phyloP scores from a whole-genome alignment of 2,797 vertebrate species.

The Discoglossus pictus region DNA sequence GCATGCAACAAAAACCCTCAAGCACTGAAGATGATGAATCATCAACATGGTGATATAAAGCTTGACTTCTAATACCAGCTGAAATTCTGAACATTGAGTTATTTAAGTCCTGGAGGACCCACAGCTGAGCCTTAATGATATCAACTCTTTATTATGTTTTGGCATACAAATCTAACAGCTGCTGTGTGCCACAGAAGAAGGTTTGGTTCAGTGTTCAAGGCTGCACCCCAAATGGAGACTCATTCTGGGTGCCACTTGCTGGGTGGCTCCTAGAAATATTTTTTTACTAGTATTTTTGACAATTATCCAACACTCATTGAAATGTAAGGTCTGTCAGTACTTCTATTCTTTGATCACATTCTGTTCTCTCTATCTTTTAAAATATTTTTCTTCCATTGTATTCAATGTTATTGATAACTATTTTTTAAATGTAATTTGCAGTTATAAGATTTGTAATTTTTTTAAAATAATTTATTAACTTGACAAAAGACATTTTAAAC shows the following conservation, averaged over 20 bases:
- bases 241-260: conserved; percentile 22
- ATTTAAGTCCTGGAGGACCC: conserved; percentile 16
- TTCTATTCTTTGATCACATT: no score
- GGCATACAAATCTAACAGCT: conserved; percentile 24
- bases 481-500: no score
- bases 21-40: not conserved
- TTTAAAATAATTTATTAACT: no score
- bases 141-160: conserved; percentile 14
- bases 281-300: no score
- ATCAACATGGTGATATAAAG: not conserved
- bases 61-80: not conserved
- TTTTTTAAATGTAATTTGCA: no score
- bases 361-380: no score
- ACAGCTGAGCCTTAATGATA: conserved; percentile 26
- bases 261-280: conserved; percentile 43
- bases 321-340: no score
- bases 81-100: conserved; percentile 18
- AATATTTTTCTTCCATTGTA: no score
- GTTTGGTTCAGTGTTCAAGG: conserved; percentile 14
- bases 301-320: no score
- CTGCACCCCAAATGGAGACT: conserved; percentile 7
- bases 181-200: conserved; percentile 15
- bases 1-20: not conserved
- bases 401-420: no score
- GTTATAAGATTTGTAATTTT: no score